Conservation (phyloP, 2,113 vertebrate genomes). For the Myotis brandtii region DNA sequence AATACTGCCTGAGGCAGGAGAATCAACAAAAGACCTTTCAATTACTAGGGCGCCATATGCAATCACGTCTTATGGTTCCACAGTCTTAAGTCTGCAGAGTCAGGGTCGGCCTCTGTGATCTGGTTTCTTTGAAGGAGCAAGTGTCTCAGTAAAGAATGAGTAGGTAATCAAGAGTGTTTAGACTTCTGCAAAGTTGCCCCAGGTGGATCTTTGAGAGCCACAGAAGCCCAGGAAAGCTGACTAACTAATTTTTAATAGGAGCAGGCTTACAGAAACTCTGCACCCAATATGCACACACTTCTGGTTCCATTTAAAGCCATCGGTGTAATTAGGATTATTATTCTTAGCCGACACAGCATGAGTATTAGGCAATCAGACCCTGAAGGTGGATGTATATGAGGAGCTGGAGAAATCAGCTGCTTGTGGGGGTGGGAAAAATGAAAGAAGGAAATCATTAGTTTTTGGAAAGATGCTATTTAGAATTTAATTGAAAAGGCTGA, state of each 20-base stretch:
- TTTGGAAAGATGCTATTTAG: not conserved
- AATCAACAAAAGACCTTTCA: not conserved
- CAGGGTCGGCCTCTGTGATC: not conserved
- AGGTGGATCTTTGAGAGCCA: not conserved
- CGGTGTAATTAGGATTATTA: not conserved
- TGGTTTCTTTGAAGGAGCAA: not conserved
- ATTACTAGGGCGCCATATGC: not conserved
- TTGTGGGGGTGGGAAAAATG: not conserved
- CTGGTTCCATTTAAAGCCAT: constrained; percentile 36
- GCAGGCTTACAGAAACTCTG: constrained; percentile 26
- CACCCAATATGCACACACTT: not conserved
- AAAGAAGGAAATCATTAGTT: not conserved
- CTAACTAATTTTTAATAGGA: not conserved
- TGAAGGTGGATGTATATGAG: not conserved
- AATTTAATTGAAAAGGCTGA: not conserved
- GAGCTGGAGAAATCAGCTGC: not conserved
- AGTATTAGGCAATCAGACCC: not conserved
- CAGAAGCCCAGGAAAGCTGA: not conserved
- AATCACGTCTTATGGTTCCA: not conserved
- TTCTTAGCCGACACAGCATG: not conserved
- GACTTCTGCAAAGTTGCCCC: not conserved
- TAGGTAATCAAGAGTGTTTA: not conserved
- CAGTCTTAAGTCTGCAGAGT: not conserved
- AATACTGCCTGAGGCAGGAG: not conserved
- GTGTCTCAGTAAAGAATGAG: not conserved